Conservation (phyloP, 2,113 vertebrate genomes). For the Serilophus lunatus region DNA sequence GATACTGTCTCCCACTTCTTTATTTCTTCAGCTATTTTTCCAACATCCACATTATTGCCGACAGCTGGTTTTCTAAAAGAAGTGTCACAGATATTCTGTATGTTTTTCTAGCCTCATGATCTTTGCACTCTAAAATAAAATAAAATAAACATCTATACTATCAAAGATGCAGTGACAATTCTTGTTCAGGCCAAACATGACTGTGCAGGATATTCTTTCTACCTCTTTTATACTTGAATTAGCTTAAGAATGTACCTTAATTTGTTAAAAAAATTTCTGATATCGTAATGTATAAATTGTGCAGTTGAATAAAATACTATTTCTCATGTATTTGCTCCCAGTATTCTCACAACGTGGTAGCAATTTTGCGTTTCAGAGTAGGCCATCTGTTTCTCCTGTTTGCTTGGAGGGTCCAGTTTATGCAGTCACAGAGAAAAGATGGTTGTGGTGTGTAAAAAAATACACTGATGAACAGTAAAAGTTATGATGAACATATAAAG, state of each 20-base stretch:
- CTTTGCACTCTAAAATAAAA: not conserved
- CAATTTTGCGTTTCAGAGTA: slow-evolving; percentile 25
- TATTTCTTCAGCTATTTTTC: not conserved
- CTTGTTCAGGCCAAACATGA: not conserved
- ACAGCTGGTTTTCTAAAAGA: not conserved
- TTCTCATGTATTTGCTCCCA: not conserved
- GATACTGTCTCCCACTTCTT: not conserved
- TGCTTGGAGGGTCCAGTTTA: slow-evolving; percentile 11
- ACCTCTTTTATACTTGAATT: not conserved
- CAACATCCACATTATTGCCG: not conserved
- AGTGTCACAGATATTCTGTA: not conserved
- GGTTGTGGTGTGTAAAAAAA: not conserved
- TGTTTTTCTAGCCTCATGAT: not conserved
- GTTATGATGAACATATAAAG: not conserved
- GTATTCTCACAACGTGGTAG: not conserved
- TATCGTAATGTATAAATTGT: not conserved
- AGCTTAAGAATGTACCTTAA: not conserved
- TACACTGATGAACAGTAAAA: not conserved
- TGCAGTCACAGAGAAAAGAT: not conserved
- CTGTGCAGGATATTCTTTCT: not conserved
- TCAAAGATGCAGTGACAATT: not conserved
- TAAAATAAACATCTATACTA: not conserved
- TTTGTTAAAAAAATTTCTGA: not conserved
- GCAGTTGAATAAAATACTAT: not conserved
- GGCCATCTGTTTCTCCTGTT: slow-evolving; percentile 31